Evolutionary conservation across 2,113 vertebrate genomes (phyloP).

Genomic region (Callaeas wilsoni): DNA sequence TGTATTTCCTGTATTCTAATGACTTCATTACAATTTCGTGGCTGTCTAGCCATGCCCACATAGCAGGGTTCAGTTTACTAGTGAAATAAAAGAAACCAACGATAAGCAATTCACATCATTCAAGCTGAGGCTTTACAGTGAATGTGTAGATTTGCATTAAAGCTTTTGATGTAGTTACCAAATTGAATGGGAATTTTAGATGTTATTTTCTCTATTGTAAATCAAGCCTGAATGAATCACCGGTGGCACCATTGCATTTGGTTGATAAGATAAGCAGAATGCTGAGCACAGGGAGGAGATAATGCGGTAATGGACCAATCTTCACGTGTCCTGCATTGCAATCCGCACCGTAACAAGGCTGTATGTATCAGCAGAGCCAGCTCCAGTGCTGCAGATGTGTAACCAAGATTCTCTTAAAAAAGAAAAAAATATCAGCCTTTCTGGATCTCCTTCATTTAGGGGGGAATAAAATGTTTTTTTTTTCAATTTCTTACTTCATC

Average conservation of each 20-base stretch:
- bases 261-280: neutral
- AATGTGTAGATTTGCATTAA: neutral
- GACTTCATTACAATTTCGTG: neutral
- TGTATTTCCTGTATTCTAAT: neutral
- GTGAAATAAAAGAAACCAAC: neutral
- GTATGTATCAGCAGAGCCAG: neutral
- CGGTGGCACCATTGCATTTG: neutral
- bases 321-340: neutral
- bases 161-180: neutral
- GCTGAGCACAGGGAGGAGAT: neutral
- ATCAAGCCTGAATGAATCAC: neutral
- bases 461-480: neutral
- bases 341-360: neutral
- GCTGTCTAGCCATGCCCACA: neutral
- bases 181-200: neutral
- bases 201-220: neutral
- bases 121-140: neutral
- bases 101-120: neutral
- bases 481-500: neutral
- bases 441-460: neutral
- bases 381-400: neutral
- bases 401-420: neutral
- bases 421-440: neutral
- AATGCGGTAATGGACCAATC: neutral
- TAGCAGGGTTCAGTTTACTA: neutral